These are phyloP conservation scores for Diglossa brunneiventris DNA, from an alignment of 2,113 vertebrate genomes.

Conservation along the genomic window DNA sequence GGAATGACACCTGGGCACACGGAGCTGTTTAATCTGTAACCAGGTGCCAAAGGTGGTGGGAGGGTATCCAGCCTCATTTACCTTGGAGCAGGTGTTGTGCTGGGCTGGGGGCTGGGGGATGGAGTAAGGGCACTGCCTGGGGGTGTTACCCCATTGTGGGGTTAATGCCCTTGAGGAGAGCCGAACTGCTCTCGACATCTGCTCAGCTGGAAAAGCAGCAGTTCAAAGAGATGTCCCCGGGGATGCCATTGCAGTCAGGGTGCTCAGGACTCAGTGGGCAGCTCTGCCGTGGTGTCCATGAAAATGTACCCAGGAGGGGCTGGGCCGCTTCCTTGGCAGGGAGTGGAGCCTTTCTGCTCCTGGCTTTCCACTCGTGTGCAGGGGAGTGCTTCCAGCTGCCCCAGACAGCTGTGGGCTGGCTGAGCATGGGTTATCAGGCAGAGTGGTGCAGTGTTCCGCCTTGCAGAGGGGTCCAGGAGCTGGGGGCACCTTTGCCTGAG, in stretches of 20 bases:
- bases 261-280: fast-evolving
- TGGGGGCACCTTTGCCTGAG: background rate
- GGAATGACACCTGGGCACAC: background rate
- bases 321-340: background rate
- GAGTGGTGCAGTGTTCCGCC: no score
- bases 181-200: background rate
- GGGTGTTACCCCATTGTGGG: background rate
- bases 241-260: background rate
- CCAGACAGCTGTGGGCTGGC: no score
- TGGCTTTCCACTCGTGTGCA: background rate
- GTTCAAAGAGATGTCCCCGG: background rate
- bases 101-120: background rate
- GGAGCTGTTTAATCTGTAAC: background rate
- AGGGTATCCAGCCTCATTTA: fast-evolving
- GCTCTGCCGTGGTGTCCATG: fast-evolving
- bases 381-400: background rate
- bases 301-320: background rate
- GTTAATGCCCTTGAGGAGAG: background rate
- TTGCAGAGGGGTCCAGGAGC: background rate
- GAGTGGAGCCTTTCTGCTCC: background rate
- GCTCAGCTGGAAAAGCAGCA: background rate
- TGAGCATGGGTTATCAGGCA: background rate
- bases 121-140: background rate
- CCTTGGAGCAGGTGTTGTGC: background rate
- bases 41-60: background rate